These are phyloP conservation scores for Neotoma lepida DNA, from an alignment of 2,113 vertebrate species.

Conservation along the genomic window DNA sequence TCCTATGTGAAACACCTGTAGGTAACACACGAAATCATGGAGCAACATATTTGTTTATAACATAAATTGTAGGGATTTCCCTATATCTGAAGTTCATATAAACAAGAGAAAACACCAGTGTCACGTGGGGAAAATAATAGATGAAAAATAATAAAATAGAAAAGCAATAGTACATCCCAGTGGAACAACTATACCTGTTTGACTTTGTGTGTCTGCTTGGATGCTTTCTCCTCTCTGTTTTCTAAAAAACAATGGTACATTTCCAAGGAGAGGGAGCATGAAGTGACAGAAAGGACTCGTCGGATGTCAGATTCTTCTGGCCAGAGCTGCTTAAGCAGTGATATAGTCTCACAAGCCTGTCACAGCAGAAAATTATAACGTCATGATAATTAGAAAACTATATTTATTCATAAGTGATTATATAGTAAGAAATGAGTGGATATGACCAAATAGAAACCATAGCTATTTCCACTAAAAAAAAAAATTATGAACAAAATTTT, in stretches of 20 bases:
- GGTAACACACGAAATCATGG: background rate
- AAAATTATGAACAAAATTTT: background rate
- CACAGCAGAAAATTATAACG: background rate
- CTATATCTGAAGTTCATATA: background rate
- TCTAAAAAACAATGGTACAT: constrained; percentile 71
- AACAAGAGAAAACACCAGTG: background rate
- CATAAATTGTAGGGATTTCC: background rate
- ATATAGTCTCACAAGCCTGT: constrained; percentile 62
- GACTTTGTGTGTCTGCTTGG: background rate
- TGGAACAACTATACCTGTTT: background rate
- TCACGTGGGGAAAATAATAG: background rate
- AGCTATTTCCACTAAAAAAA: constrained; percentile 29
- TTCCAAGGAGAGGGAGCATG: constrained; percentile 74
- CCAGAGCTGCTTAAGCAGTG: constrained; percentile 77
- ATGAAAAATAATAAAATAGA: background rate
- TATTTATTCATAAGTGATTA: background rate
- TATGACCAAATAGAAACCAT: background rate
- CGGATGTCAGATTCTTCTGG: constrained; percentile 80
- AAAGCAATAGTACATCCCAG: background rate
- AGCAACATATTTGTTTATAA: background rate
- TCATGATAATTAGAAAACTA: constrained; percentile 15
- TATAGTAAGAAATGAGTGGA: background rate
- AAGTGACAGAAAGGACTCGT: constrained; percentile 74
- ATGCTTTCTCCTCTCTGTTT: background rate
- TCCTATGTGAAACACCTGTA: background rate